Conservation (phyloP, 1,140 invertebrate species). For the Dreissena rostriformis region DNA sequence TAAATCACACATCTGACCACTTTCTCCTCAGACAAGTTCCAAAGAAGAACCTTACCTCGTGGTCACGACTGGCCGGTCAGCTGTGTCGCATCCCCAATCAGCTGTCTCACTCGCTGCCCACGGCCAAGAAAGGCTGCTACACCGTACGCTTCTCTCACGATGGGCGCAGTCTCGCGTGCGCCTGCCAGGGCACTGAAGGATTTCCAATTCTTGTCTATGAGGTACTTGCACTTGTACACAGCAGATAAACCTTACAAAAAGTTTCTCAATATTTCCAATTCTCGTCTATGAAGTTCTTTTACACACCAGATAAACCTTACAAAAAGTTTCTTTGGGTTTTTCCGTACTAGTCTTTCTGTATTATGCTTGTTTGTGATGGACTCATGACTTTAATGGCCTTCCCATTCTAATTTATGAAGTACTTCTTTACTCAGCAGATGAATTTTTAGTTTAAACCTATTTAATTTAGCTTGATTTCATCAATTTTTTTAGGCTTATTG, state of each 20-base stretch:
- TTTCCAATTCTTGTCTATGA: slow-evolving; percentile 80
- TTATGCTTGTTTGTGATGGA: too few species aligned
- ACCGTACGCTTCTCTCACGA: slow-evolving; percentile 83
- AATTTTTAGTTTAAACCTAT: too few species aligned
- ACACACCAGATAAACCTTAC: too few species aligned
- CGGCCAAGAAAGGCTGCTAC: slow-evolving; percentile 78
- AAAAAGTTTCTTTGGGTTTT: too few species aligned
- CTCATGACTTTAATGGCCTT: too few species aligned
- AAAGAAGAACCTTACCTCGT: slow-evolving; percentile 75
- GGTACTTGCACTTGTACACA: slow-evolving; percentile 71
- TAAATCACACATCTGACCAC: too few species aligned
- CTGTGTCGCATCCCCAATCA: slow-evolving; percentile 86
- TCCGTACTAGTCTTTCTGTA: too few species aligned
- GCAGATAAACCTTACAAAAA: too few species aligned
- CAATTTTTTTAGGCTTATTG: too few species aligned
- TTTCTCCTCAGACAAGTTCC: slow-evolving; percentile 20
- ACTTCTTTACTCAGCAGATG: too few species aligned
- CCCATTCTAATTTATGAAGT: too few species aligned
- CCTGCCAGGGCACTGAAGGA: slow-evolving; percentile 75
- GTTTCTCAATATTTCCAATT: slow-evolving; percentile 72
- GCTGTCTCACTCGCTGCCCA: slow-evolving; percentile 80
- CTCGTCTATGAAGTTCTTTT: slow-evolving; percentile 79
- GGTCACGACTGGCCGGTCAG: slow-evolving; percentile 84
- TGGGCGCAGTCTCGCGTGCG: slow-evolving; percentile 79
- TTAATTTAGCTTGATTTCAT: too few species aligned